Percentiles rank a stretch among this genome's conserved stretches.
Conservation (phyloP, 2,888 invertebrate species). For the Portevinia maculata region DNA sequence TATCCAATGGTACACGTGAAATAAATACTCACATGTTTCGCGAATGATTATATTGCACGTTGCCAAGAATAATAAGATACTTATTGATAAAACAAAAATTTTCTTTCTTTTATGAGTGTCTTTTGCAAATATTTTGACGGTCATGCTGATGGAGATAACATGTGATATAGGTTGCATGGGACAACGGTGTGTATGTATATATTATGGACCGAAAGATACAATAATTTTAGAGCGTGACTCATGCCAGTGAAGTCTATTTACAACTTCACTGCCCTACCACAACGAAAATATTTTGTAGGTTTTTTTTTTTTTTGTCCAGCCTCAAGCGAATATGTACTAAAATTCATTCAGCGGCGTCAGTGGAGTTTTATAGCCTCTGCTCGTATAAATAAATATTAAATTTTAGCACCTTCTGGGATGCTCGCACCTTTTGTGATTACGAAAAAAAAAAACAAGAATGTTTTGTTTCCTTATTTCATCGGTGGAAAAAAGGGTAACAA, state of each 20-base stretch:
- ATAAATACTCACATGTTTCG: background rate
- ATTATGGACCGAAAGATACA: slow-evolving; percentile 7
- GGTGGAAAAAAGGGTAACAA: background rate
- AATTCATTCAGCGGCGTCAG: slow-evolving; percentile 38
- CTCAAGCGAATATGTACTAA: background rate
- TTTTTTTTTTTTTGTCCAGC: slow-evolving; percentile 7
- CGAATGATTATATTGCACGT: slow-evolving; percentile 14
- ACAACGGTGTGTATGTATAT: background rate
- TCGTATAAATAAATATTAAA: slow-evolving; percentile 14
- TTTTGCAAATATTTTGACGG: slow-evolving; percentile 37
- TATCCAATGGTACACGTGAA: background rate
- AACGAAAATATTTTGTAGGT: slow-evolving; percentile 47
- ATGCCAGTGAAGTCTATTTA: slow-evolving; percentile 6
- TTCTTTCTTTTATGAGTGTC: background rate
- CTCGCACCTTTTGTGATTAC: slow-evolving; percentile 22
- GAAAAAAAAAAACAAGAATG: too few relatives aligned
- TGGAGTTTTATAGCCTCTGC: slow-evolving; percentile 32
- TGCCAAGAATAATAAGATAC: slow-evolving; percentile 31
- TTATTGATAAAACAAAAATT: slow-evolving; percentile 21
- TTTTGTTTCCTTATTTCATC: background rate
- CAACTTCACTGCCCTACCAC: slow-evolving; percentile 58
- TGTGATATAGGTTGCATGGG: slow-evolving; percentile 4
- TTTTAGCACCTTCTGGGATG: slow-evolving; percentile 56
- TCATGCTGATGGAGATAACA: slow-evolving; percentile 17
- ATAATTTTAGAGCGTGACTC: slow-evolving; percentile 21